phyloP scores from a whole-genome alignment of 2,113 vertebrate genomes.

The Hippopotamus amphibius region DNA sequence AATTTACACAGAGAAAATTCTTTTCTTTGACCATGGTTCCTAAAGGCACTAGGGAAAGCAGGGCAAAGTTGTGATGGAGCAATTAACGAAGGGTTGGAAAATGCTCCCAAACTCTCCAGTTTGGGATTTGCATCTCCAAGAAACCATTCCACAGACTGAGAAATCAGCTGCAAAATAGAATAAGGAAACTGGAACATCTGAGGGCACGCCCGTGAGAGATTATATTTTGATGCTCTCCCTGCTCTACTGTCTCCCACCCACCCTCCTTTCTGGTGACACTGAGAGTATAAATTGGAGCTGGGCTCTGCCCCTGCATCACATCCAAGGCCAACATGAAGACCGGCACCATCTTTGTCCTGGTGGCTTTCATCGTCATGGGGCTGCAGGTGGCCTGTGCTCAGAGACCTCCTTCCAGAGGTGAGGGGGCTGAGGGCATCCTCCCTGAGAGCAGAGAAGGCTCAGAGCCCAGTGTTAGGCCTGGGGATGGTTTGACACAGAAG shows the following conservation, averaged over 20 bases:
- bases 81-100: not conserved
- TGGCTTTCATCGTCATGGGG: not conserved
- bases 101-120: not conserved
- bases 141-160: not conserved
- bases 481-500: not conserved
- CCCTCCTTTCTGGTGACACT: not conserved
- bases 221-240: too few species aligned
- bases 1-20: not conserved
- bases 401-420: rapidly evolving
- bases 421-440: not conserved
- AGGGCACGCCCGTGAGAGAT: not conserved
- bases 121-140: not conserved
- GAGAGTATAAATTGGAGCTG: not conserved
- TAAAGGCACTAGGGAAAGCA: not conserved
- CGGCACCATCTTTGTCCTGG: not conserved
- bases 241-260: rapidly evolving
- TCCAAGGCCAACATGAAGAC: slow-evolving; percentile 31
- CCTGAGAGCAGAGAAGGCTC: not conserved
- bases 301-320: not conserved
- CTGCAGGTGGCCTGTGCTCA: not conserved
- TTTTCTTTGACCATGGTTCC: not conserved
- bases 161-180: not conserved
- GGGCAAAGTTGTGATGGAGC: not conserved
- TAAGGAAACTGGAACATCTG: not conserved
- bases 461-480: not conserved